These are phyloP conservation scores for Muntiacus muntjak DNA, from an alignment of 2,113 vertebrate genomes.

Conservation along the genomic window DNA sequence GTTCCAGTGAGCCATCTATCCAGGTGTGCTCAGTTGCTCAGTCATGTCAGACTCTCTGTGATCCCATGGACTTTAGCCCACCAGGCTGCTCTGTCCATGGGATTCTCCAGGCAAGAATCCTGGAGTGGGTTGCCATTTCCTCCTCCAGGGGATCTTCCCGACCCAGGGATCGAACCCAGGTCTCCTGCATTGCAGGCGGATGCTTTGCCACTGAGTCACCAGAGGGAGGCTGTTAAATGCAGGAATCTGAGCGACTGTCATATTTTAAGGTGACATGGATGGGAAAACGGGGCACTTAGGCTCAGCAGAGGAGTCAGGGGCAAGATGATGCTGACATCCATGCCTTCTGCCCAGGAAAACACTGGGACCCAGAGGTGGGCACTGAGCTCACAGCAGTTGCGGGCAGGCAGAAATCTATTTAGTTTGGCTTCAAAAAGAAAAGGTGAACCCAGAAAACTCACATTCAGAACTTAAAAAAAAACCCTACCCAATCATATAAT, in stretches of 20 bases:
- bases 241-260: background rate
- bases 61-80: background rate
- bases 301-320: background rate
- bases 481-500: background rate
- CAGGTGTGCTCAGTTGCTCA: rapidly evolving
- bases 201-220: background rate
- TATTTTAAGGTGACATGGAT: background rate
- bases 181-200: background rate
- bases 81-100: background rate
- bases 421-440: background rate
- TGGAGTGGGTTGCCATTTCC: background rate
- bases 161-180: background rate
- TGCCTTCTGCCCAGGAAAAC: background rate
- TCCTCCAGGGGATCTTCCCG: background rate
- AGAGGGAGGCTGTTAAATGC: background rate
- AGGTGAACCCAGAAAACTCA: background rate
- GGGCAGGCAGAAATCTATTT: background rate
- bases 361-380: background rate
- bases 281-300: background rate
- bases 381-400: background rate
- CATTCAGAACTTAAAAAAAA: background rate
- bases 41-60: background rate
- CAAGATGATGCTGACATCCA: background rate
- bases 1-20: background rate
- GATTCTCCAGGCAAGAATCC: background rate